A percentile compares a stretch with the other conserved stretches of the same genome.
Evolutionary conservation across 1,140 invertebrate species (phyloP).

Genomic region (Drosophila chauvacae): DNA sequence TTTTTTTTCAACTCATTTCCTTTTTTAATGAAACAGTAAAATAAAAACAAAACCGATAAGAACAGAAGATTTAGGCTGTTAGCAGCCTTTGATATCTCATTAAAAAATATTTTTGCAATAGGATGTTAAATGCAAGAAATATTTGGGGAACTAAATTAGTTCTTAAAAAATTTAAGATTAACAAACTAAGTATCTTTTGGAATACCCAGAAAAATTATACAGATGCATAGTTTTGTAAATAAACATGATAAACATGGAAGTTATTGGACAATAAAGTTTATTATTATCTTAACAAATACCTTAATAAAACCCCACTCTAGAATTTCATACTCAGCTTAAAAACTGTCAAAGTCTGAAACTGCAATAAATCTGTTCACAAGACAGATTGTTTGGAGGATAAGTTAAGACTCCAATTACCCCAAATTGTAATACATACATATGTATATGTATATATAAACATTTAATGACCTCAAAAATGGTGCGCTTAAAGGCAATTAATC

Average conservation of each 20-base stretch:
- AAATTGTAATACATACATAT: slow-evolving; percentile 5
- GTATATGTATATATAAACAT: not conserved
- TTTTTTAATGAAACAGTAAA: slow-evolving; percentile 6
- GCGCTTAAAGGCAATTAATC: slow-evolving; percentile 5
- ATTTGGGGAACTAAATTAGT: not conserved
- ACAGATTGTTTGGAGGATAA: not conserved
- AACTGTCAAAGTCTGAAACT: not conserved
- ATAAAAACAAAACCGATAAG: not conserved
- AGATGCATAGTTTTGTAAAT: not conserved
- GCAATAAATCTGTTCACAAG: slow-evolving; percentile 6
- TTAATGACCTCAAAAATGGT: slow-evolving; percentile 10
- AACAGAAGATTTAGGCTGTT: not conserved
- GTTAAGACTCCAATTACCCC: slow-evolving; percentile 11
- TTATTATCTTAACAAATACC: not conserved
- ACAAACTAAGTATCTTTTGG: not conserved
- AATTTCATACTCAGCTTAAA: not conserved
- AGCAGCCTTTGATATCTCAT: not conserved
- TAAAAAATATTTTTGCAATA: not conserved
- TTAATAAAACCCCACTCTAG: not conserved
- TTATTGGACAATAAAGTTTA: not conserved
- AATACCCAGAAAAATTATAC: not conserved
- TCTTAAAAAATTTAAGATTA: not conserved
- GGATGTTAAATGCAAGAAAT: not conserved
- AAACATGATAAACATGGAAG: not conserved
- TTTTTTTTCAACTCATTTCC: slow-evolving; percentile 8